Evolutionary conservation across 1,140 invertebrate genomes (phyloP).

Genomic region (Ceratosolen fusciceps): DNA sequence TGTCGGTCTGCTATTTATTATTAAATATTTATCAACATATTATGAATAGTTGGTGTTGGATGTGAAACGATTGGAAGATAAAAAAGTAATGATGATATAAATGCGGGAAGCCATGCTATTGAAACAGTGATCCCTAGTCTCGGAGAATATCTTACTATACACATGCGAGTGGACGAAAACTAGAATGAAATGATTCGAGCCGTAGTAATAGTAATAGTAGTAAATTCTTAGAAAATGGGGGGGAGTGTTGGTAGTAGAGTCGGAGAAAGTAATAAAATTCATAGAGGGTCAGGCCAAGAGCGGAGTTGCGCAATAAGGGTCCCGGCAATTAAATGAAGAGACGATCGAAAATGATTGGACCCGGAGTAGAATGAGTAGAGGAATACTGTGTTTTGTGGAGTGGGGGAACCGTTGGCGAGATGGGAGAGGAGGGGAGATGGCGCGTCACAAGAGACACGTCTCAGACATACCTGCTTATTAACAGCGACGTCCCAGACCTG

Average conservation of each 20-base stretch:
- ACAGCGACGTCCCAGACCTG: slow-evolving; percentile 98
- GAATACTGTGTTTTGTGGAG: too few species aligned
- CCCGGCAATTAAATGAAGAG: slow-evolving; percentile 4
- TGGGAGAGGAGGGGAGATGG: neutral
- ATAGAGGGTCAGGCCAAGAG: neutral
- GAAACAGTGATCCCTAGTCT: neutral
- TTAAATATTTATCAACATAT: too few species aligned
- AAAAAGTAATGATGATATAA: neutral
- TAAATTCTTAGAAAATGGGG: slow-evolving; percentile 3
- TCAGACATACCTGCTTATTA: slow-evolving; percentile 78
- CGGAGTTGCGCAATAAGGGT: slow-evolving; percentile 34
- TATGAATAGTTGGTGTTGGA: neutral
- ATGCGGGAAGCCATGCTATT: neutral
- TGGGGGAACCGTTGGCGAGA: neutral
- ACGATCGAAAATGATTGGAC: too few species aligned
- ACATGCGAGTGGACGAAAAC: neutral
- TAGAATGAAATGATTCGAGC: neutral
- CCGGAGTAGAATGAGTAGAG: too few species aligned
- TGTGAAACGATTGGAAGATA: neutral
- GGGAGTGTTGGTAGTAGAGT: neutral
- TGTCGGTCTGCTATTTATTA: too few species aligned
- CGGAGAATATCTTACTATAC: neutral
- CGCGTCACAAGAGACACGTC: neutral
- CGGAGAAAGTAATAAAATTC: neutral
- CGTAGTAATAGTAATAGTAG: neutral